Evolutionary conservation across 2,888 invertebrate species (phyloP), one percentile per base, ranked within the genome.

Genomic region (Autographa gamma): DNA sequence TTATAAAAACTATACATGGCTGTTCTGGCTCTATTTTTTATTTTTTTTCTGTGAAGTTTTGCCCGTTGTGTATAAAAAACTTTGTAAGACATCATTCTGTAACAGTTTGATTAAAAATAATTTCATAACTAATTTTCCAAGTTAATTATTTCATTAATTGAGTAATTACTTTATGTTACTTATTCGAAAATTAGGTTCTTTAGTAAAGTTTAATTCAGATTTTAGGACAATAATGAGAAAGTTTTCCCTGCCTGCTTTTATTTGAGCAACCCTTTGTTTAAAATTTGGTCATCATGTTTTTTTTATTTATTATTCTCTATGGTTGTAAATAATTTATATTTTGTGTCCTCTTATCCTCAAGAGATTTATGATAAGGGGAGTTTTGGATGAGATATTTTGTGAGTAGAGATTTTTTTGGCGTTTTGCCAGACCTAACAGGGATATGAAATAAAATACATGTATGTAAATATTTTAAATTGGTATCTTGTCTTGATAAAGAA

Each of bases 301-400:
- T 54, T 19, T n/a, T n/a, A n/a, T n/a, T n/a, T n/a, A 11, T 7
- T 0, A n/a, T 18, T 31, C n/a, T 41, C 16, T 14, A 18, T 25
- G 18, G 38, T 69, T 34, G 2, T 14, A 63, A 41, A 59, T 41
- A 18, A 63, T 63, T 34, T 54, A 63, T 52, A 52, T 13, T 18
- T 56, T 56, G 61, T 64, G 19, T 62, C 66, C 19, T 48, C 34
- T 52, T 9, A 41, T 65, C 32, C 63, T 63, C 69, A 65, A 67
- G 58, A 63, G 58, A 70, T 63, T 73, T 69, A 73, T 69, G 66
- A 78, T 67, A 48, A 61, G 11, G 16, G 11, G 18, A 41, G 73
- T 25, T 69, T 77, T 9, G 54, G 1, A 11, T 56, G 54, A 19
- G 3, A 13, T 72, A 31, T 9, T 59, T 14, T 3, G 11, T 38